Evolutionary conservation across 2,888 invertebrate genomes (phyloP).

Genomic region (Leptopilina syphax): DNA sequence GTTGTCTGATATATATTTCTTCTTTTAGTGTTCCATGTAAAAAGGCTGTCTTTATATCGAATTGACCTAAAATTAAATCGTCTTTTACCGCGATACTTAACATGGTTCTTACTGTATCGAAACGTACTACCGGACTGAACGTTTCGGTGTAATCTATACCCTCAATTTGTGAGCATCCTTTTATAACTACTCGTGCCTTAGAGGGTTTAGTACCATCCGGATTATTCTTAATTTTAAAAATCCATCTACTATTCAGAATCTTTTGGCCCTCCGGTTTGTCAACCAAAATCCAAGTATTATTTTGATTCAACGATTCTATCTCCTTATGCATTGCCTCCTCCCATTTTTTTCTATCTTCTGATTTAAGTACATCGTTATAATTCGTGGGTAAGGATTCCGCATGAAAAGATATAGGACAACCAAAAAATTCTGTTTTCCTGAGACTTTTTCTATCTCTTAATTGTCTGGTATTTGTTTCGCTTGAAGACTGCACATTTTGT

Average conservation of each 20-base stretch:
- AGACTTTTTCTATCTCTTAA: neutral
- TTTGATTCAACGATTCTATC: constrained; percentile 62
- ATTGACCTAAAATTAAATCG: constrained; percentile 39
- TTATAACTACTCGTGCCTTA: constrained; percentile 47
- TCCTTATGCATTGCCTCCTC: constrained; percentile 59
- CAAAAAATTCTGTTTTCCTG: neutral
- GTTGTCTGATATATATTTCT: constrained; percentile 62
- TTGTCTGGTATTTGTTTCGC: neutral
- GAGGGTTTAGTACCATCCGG: constrained; percentile 42
- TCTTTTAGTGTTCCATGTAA: constrained; percentile 43
- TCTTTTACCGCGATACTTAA: constrained; percentile 44
- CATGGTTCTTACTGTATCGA: constrained; percentile 40
- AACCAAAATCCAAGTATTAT: constrained; percentile 60
- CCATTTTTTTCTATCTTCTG: constrained; percentile 51
- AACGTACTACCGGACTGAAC: constrained; percentile 45
- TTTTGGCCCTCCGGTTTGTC: constrained; percentile 58
- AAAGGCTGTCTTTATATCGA: constrained; percentile 47
- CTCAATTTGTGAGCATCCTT: constrained; percentile 39
- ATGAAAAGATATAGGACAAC: neutral
- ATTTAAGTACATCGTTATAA: constrained; percentile 48
- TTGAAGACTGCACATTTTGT: neutral
- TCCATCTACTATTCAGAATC: constrained; percentile 61
- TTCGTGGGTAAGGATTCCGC: constrained; percentile 33
- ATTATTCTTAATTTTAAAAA: constrained; percentile 51
- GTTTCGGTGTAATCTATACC: constrained; percentile 48